Evolutionary conservation across 2,797 vertebrate genomes (phyloP).

Genomic region (Telmatherina bonti): DNA sequence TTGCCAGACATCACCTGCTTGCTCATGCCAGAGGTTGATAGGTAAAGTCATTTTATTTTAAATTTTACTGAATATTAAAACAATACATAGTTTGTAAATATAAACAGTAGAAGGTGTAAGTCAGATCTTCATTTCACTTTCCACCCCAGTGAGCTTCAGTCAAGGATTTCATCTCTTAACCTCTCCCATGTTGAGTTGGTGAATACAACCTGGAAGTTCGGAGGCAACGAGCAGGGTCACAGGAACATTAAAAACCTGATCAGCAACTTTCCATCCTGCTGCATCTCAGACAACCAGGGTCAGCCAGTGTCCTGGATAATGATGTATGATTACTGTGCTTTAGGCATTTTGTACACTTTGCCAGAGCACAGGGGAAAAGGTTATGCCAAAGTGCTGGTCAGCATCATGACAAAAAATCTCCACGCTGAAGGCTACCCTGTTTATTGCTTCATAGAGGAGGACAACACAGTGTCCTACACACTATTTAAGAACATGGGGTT

Average conservation of each 20-base stretch:
- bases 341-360: constrained; percentile 69
- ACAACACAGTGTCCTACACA: constrained; percentile 66
- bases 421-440: constrained; percentile 65
- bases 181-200: constrained; percentile 69
- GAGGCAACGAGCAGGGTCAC: constrained; percentile 51
- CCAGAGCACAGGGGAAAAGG: constrained; percentile 77
- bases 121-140: neutral
- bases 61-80: too few relatives aligned
- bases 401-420: constrained; percentile 63
- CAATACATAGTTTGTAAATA: too few relatives aligned
- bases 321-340: constrained; percentile 63
- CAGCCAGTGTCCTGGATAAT: constrained; percentile 75
- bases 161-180: constrained; percentile 63
- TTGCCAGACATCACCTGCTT: constrained; percentile 60
- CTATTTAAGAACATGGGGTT: constrained; percentile 76
- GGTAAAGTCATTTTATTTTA: constrained; percentile 32
- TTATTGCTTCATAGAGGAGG: constrained; percentile 76
- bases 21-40: constrained; percentile 40
- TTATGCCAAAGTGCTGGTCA: constrained; percentile 69
- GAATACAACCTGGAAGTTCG: constrained; percentile 80
- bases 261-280: constrained; percentile 67
- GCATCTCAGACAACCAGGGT: constrained; percentile 64
- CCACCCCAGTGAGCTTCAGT: constrained; percentile 52
- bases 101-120: too few relatives aligned
- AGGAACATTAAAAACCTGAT: constrained; percentile 48